Conservation (phyloP, 2,113 vertebrate species). For the Cervus canadensis region DNA sequence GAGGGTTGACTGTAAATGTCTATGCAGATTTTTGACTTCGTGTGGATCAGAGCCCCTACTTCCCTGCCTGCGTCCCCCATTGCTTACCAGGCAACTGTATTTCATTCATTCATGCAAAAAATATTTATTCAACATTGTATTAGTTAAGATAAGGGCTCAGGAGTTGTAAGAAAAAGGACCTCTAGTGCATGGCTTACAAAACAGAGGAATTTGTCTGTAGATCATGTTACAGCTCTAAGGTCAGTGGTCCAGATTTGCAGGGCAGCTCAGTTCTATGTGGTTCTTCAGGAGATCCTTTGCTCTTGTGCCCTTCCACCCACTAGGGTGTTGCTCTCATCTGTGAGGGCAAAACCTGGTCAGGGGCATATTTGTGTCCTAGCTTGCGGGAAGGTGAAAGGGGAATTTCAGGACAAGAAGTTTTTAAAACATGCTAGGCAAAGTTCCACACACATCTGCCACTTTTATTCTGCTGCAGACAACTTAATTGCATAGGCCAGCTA, state of each 20-base stretch:
- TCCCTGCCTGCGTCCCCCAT: not conserved
- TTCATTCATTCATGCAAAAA: not conserved
- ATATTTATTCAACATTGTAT: not conserved
- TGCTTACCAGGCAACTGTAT: not conserved
- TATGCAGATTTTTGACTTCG: not conserved
- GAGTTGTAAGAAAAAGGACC: not conserved
- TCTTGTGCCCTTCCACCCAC: not conserved
- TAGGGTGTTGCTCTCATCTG: not conserved
- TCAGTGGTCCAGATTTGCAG: not conserved
- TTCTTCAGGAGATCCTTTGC: not conserved
- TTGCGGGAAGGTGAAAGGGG: not conserved
- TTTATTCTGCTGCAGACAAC: not conserved
- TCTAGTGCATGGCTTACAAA: not conserved
- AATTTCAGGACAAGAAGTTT: not conserved
- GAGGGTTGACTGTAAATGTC: not conserved
- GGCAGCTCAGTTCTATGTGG: not conserved
- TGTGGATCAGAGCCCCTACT: not conserved
- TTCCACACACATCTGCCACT: not conserved
- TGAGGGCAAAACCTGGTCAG: not conserved
- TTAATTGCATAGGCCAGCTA: not conserved
- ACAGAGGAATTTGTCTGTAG: not conserved
- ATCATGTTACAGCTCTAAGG: not conserved
- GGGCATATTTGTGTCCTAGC: not conserved
- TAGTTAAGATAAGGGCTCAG: not conserved
- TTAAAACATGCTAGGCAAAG: not conserved